Evolutionary conservation across 2,888 invertebrate species (phyloP).

Genomic region (Galerucella pusilla): DNA sequence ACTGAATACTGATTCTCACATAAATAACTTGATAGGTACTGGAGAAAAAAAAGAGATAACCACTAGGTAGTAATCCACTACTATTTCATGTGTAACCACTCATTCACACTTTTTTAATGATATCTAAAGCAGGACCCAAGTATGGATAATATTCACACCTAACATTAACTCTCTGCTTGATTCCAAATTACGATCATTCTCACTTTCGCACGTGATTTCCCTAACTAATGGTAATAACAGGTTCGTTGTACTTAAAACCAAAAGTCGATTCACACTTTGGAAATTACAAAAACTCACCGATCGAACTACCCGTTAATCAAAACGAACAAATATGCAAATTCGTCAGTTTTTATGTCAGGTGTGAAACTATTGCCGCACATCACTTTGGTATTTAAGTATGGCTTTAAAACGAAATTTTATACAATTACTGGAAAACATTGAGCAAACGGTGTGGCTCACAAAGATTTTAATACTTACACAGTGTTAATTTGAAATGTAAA

Average conservation of each 20-base stretch:
- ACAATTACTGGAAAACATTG: conserved; percentile 46
- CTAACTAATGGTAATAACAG: conserved; percentile 24
- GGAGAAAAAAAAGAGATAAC: background rate
- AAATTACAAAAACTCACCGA: conserved; percentile 27
- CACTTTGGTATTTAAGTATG: conserved; percentile 36
- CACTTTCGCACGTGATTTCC: conserved; percentile 35
- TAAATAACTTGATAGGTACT: too few relatives aligned
- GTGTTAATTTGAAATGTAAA: conserved; percentile 48
- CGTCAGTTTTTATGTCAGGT: conserved; percentile 42
- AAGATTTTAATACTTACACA: conserved; percentile 37
- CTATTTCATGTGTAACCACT: background rate
- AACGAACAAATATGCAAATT: conserved; percentile 37
- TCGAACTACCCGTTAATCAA: conserved; percentile 21
- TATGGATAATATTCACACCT: conserved; percentile 24
- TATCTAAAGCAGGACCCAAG: background rate
- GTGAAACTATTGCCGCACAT: conserved; percentile 39
- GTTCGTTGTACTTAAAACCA: conserved; percentile 12
- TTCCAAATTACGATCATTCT: conserved; percentile 28
- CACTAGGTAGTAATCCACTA: background rate
- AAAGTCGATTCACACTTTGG: conserved; percentile 29
- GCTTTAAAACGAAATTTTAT: conserved; percentile 44
- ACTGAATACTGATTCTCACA: too few relatives aligned
- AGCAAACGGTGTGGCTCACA: conserved; percentile 37
- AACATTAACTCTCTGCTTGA: conserved; percentile 15
- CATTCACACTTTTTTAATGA: background rate